A percentile compares a stretch with the other conserved stretches of the same genome.
These are phyloP conservation scores for Conus betulinus DNA, from an alignment of 1,140 invertebrate species.

Conservation along the genomic window DNA sequence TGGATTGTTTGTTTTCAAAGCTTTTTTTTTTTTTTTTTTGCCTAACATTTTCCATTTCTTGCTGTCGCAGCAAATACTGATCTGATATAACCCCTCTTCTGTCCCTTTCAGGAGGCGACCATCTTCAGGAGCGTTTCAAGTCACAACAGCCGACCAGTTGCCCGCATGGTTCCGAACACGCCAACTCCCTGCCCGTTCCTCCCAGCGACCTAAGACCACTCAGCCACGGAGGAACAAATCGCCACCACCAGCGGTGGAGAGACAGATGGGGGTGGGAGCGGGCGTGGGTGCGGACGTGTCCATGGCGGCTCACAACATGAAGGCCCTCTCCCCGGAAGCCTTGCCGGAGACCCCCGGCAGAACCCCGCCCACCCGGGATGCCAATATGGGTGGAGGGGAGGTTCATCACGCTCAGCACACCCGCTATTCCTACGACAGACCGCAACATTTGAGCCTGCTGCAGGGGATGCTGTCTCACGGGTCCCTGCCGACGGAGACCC, in stretches of 20 bases:
- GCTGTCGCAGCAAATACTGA: too few species aligned
- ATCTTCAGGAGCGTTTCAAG: neutral
- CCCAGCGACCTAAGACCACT: neutral
- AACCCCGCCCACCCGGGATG: neutral
- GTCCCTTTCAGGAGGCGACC: neutral
- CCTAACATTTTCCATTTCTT: too few species aligned
- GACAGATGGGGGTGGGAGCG: neutral
- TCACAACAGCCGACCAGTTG: neutral
- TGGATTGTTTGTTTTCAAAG: too few species aligned
- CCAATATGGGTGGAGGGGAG: neutral
- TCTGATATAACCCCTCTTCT: too few species aligned
- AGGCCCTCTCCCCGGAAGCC: conserved; percentile 28
- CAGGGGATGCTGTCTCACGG: neutral
- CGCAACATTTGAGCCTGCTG: neutral
- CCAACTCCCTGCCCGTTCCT: neutral
- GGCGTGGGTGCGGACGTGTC: neutral
- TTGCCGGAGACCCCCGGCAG: conserved; percentile 23
- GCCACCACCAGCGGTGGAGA: neutral
- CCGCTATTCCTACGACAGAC: neutral
- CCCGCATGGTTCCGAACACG: neutral
- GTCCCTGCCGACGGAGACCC: neutral
- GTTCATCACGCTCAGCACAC: neutral
- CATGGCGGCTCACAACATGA: conserved; percentile 36
- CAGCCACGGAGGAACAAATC: neutral
- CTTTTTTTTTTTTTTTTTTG: too few species aligned